A percentile compares a stretch with the other conserved stretches of the same genome.
These are phyloP conservation scores for Oceanodroma tethys DNA, from an alignment of 2,113 vertebrate species.

Conservation along the genomic window DNA sequence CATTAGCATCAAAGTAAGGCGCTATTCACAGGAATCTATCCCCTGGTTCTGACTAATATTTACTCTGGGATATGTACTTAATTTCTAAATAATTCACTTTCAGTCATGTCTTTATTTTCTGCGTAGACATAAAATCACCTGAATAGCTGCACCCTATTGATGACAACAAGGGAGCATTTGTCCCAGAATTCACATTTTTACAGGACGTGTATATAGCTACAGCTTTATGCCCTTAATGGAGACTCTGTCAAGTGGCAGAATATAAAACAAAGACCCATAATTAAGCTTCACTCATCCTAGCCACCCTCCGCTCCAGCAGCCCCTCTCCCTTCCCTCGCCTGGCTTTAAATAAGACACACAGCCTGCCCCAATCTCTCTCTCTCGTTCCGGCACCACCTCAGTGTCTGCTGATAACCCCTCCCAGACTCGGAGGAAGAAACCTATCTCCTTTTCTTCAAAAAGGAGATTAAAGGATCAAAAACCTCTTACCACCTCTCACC, in stretches of 20 bases:
- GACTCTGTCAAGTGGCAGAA: neutral
- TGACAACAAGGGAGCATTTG: neutral
- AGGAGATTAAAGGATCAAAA: constrained; percentile 10
- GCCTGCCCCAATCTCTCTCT: neutral
- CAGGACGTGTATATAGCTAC: neutral
- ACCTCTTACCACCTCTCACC: neutral
- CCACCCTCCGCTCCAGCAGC: neutral
- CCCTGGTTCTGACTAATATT: neutral
- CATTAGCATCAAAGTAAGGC: neutral
- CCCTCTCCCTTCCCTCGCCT: neutral
- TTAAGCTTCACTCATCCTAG: neutral
- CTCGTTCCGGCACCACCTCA: neutral
- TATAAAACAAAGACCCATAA: neutral
- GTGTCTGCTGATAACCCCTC: neutral
- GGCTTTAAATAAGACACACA: neutral
- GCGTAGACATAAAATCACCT: neutral
- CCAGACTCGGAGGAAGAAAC: neutral
- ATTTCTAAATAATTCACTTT: neutral
- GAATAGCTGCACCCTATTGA: neutral
- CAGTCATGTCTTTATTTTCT: neutral
- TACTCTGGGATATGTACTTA: neutral
- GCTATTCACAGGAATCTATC: neutral
- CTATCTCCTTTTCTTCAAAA: neutral
- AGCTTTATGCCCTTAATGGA: neutral
- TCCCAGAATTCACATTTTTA: neutral